Percentiles rank a stretch among this genome's conserved stretches.
Evolutionary conservation across 1,140 invertebrate genomes (phyloP).

Genomic region (Chrysomallon squamiferum): DNA sequence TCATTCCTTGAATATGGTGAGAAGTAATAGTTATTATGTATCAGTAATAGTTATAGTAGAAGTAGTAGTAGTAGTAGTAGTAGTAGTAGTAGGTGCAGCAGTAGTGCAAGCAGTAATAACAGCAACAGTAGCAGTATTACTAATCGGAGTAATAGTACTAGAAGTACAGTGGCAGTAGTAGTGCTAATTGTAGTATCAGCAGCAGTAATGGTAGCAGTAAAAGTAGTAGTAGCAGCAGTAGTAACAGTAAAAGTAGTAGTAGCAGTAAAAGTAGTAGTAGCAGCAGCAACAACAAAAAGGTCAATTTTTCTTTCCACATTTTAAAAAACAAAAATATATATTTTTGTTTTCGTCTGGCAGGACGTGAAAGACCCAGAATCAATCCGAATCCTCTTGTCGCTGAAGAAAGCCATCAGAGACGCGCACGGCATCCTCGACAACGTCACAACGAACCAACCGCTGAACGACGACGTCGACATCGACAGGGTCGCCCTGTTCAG

Average conservation of each 20-base stretch:
- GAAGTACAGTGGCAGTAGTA: background rate
- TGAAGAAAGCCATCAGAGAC: background rate
- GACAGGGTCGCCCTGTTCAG: too few relatives aligned
- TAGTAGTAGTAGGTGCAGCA: conserved; percentile 10
- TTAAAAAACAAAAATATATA: conserved; percentile 1
- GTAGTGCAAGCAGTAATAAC: conserved; percentile 7
- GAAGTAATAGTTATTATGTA: conserved; percentile 5
- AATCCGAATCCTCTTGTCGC: background rate
- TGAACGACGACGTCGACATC: background rate
- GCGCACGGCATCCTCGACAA: background rate
- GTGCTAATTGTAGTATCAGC: background rate
- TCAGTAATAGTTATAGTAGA: conserved; percentile 6
- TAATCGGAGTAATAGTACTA: background rate
- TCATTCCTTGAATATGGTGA: too few relatives aligned
- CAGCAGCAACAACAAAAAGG: conserved; percentile 2
- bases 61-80: conserved; percentile 14
- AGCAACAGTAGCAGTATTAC: conserved; percentile 8
- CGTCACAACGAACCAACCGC: background rate
- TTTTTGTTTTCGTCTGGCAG: background rate
- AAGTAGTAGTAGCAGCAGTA: background rate
- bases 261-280: background rate
- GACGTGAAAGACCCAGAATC: background rate
- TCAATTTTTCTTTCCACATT: background rate
- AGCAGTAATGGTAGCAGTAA: background rate
- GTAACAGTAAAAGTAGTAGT: background rate